Conservation (phyloP, 2,888 invertebrate genomes). For the Drosophila maculinotata region DNA sequence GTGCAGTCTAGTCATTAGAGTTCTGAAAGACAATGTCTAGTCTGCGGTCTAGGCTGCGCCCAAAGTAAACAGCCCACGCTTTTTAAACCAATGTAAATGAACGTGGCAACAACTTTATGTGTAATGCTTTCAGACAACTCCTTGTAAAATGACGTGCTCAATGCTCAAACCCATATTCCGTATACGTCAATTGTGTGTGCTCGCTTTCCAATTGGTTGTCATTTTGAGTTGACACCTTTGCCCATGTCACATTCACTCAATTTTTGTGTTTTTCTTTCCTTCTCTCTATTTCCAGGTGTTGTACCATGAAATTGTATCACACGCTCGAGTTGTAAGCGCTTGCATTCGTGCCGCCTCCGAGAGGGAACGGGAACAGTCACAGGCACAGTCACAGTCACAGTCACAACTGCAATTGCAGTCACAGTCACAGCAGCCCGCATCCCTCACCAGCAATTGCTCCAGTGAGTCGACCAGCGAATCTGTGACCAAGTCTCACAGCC, state of each 20-base stretch:
- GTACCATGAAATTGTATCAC: slow-evolving; percentile 96
- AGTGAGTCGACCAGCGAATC: slow-evolving; percentile 76
- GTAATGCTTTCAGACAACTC: slow-evolving; percentile 2
- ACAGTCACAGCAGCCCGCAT: slow-evolving; percentile 65
- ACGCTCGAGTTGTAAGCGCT: slow-evolving; percentile 94
- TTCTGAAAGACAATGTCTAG: slow-evolving; percentile 37
- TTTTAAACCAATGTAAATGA: background rate
- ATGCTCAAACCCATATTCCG: slow-evolving; percentile 32
- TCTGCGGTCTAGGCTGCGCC: slow-evolving; percentile 40
- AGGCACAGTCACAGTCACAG: slow-evolving; percentile 51
- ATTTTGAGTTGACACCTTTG: slow-evolving; percentile 20
- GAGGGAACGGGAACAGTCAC: slow-evolving; percentile 82
- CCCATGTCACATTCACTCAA: slow-evolving; percentile 24
- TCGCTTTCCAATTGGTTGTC: slow-evolving; percentile 42
- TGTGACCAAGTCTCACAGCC: slow-evolving; percentile 66
- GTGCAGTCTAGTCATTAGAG: slow-evolving; percentile 51
- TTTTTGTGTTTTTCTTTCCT: slow-evolving; percentile 35
- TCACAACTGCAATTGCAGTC: slow-evolving; percentile 44
- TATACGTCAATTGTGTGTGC: slow-evolving; percentile 52
- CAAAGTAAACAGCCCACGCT: slow-evolving; percentile 16
- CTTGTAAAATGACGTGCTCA: slow-evolving; percentile 11
- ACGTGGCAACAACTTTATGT: slow-evolving; percentile 38
- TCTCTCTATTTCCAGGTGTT: slow-evolving; percentile 89
- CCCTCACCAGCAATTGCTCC: slow-evolving; percentile 73
- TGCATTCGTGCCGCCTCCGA: slow-evolving; percentile 89